Percentiles rank a stretch among this genome's conserved stretches.
These are phyloP conservation scores for Andrena dorsata DNA, from an alignment of 2,888 invertebrate genomes.

Conservation along the genomic window DNA sequence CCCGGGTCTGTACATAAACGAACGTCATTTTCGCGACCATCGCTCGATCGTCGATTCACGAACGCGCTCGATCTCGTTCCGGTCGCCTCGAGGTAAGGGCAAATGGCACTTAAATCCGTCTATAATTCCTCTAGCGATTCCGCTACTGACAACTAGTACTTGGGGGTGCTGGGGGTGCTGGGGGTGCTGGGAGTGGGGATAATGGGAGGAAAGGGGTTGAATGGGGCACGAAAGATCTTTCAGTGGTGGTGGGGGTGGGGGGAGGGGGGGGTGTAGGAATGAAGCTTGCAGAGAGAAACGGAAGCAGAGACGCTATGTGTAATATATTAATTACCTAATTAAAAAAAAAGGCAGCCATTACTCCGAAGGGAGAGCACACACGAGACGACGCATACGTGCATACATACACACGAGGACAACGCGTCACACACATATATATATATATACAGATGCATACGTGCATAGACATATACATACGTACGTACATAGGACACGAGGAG, in stretches of 20 bases:
- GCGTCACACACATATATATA: conserved; percentile 44
- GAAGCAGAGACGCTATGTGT: conserved; percentile 78
- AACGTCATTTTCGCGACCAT: conserved; percentile 30
- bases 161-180: conserved; percentile 13
- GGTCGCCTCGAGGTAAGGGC: conserved; percentile 66
- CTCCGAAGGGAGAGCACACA: conserved; percentile 72
- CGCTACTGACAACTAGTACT: conserved; percentile 52
- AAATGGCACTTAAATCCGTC: conserved; percentile 78
- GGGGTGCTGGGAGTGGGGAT: conserved; percentile 16
- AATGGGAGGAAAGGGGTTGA: conserved; percentile 12
- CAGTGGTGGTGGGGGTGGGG: conserved; percentile 13
- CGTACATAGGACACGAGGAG: conserved; percentile 19
- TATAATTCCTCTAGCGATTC: conserved; percentile 72
- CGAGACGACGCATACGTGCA: conserved; percentile 52
- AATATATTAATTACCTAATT: conserved; percentile 83
- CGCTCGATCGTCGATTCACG: conserved; percentile 48
- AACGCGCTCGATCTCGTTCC: conserved; percentile 59
- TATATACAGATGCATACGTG: conserved; percentile 40
- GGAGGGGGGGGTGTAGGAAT: not conserved
- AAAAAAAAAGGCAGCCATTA: conserved; percentile 81
- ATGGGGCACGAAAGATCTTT: conserved; percentile 12
- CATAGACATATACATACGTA: conserved; percentile 55
- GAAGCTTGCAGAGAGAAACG: conserved; percentile 60
- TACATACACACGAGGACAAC: conserved; percentile 16
- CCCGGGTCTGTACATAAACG: conserved; percentile 43